Conservation (phyloP, 2,888 invertebrate species). For the Coelogynopora nodosa region DNA sequence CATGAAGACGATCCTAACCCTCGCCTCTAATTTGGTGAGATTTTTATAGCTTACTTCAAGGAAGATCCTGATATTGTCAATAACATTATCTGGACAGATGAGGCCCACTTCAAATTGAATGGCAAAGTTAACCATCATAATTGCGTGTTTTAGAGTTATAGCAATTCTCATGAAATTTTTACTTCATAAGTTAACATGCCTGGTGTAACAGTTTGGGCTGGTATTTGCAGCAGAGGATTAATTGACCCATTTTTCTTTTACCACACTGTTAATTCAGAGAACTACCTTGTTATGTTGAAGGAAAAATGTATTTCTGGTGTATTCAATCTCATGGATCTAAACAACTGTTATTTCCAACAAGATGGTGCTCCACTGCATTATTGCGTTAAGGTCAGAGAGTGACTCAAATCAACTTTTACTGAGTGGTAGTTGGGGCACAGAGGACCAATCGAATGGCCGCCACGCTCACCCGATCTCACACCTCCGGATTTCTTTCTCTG, state of each 20-base stretch:
- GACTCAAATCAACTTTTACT: no score
- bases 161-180: no score
- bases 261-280: background rate
- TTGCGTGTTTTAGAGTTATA: no score
- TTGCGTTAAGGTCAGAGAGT: no score
- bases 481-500: background rate
- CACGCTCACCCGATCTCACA: background rate
- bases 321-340: background rate
- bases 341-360: background rate
- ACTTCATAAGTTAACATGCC: no score
- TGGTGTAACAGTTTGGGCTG: no score
- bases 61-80: no score
- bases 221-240: no score
- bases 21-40: background rate
- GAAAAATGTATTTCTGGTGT: background rate
- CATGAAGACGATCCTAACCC: background rate
- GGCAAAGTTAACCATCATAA: no score
- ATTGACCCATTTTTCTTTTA: background rate
- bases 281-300: background rate
- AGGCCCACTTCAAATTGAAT: no score
- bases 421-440: background rate
- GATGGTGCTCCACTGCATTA: background rate
- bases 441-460: background rate
- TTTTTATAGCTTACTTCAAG: no score
- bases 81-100: no score